Evolutionary conservation across 2,797 vertebrate genomes (phyloP).

Genomic region (Peromyscus aztecus): DNA sequence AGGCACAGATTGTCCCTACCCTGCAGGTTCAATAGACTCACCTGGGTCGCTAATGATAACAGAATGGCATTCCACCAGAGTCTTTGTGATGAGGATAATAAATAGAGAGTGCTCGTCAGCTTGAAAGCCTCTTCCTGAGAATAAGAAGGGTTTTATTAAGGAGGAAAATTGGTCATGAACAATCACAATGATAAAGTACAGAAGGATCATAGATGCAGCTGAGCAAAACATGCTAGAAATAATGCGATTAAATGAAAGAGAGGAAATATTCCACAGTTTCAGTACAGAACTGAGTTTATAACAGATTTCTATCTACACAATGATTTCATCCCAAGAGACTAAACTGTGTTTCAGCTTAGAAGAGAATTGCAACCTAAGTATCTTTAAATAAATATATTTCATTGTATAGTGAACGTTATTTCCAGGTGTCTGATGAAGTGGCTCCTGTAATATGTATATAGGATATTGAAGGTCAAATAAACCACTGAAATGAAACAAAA

Average conservation of each 20-base stretch:
- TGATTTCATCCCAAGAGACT: neutral
- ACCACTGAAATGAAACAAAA: neutral
- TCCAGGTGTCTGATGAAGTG: neutral
- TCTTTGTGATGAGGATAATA: constrained; percentile 20
- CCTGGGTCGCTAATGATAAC: constrained; percentile 49
- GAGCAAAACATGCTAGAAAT: neutral
- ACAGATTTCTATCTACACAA: neutral
- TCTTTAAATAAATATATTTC: neutral
- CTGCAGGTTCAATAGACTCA: constrained; percentile 54
- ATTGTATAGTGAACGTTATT: neutral
- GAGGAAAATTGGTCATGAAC: constrained; percentile 39
- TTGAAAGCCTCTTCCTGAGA: constrained; percentile 50
- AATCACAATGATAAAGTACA: neutral
- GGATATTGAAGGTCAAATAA: neutral
- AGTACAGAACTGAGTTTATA: neutral
- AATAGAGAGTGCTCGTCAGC: neutral
- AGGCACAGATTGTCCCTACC: constrained; percentile 43
- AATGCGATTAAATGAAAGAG: constrained; percentile 26
- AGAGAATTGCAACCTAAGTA: neutral
- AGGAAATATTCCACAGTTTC: accelerated
- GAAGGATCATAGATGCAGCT: neutral
- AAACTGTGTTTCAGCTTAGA: neutral
- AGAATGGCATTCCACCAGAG: constrained; percentile 51
- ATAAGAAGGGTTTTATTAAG: constrained; percentile 11
- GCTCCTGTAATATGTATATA: neutral